phyloP scores from a whole-genome alignment of 30 jellyfish, hydroid and myxozoan species.

The Aurelia coerulea region DNA sequence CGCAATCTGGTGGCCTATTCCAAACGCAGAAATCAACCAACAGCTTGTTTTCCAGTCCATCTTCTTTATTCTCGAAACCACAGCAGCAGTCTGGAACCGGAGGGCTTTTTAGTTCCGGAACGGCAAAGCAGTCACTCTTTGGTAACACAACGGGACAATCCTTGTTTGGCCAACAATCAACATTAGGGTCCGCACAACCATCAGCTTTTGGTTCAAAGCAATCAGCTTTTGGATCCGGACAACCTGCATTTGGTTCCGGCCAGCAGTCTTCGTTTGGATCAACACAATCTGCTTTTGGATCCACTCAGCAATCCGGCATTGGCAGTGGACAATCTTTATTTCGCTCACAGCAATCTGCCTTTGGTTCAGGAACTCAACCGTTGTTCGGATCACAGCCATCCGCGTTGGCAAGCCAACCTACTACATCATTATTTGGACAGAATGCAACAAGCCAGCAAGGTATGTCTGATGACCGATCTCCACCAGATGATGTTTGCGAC shows the following conservation, averaged over 20 bases:
- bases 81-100: slow-evolving; percentile 9
- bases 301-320: slow-evolving; percentile 17
- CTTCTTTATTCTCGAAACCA: slow-evolving; percentile 40
- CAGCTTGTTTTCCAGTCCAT: slow-evolving; percentile 23
- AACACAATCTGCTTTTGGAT: slow-evolving; percentile 8
- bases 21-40: background rate
- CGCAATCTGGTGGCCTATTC: slow-evolving; percentile 18
- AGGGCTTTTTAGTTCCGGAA: slow-evolving; percentile 33
- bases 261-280: slow-evolving; percentile 23
- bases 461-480: background rate
- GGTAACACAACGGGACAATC: slow-evolving; percentile 41
- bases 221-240: slow-evolving; percentile 1
- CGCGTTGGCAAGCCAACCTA: slow-evolving; percentile 2
- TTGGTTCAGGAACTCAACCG: slow-evolving; percentile 1
- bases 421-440: slow-evolving; percentile 20
- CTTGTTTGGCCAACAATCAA: slow-evolving; percentile 20
- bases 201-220: slow-evolving; percentile 19
- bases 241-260: slow-evolving; percentile 30
- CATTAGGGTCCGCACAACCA: slow-evolving; percentile 21
- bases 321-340: slow-evolving; percentile 10
- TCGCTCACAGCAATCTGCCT: background rate
- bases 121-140: slow-evolving; percentile 13
- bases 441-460: slow-evolving; percentile 3
- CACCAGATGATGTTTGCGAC: no score
- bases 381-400: slow-evolving; percentile 7